These are phyloP conservation scores for Motacilla tschutschensis DNA, from an alignment of 2,113 vertebrate species.

Conservation along the genomic window DNA sequence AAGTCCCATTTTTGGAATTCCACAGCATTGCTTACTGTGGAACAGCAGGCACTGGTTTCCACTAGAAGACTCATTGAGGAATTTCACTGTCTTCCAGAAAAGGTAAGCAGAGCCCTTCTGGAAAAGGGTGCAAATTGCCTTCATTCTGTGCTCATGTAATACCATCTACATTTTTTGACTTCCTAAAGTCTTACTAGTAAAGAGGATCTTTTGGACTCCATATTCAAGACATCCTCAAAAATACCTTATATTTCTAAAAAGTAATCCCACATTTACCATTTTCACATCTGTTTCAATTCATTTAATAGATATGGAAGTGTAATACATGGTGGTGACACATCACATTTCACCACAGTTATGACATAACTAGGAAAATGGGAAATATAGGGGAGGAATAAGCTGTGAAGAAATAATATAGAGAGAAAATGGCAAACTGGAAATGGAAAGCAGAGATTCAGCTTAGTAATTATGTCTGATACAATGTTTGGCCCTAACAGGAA, in stretches of 20 bases:
- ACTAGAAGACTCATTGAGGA: background rate
- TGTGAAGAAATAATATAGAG: background rate
- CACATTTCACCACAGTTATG: background rate
- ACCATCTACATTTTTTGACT: background rate
- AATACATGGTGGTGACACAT: background rate
- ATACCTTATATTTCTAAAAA: background rate
- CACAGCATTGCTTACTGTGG: background rate
- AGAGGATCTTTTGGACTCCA: background rate
- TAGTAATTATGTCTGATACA: background rate
- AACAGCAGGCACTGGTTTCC: background rate
- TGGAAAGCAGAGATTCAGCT: background rate
- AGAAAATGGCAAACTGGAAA: background rate
- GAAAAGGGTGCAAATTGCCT: background rate
- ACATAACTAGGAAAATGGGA: background rate
- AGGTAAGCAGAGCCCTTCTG: background rate
- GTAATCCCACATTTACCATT: background rate
- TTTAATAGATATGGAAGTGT: background rate
- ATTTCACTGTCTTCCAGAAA: background rate
- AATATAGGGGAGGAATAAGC: background rate
- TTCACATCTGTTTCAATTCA: background rate
- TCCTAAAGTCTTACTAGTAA: background rate
- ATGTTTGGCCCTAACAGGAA: background rate
- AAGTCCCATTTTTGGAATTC: background rate
- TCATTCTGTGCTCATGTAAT: background rate
- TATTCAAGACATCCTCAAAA: background rate